A percentile compares a stretch with the other conserved stretches of the same genome.
Evolutionary conservation across 2,113 vertebrate genomes (phyloP).

Genomic region (Gambusia affinis): DNA sequence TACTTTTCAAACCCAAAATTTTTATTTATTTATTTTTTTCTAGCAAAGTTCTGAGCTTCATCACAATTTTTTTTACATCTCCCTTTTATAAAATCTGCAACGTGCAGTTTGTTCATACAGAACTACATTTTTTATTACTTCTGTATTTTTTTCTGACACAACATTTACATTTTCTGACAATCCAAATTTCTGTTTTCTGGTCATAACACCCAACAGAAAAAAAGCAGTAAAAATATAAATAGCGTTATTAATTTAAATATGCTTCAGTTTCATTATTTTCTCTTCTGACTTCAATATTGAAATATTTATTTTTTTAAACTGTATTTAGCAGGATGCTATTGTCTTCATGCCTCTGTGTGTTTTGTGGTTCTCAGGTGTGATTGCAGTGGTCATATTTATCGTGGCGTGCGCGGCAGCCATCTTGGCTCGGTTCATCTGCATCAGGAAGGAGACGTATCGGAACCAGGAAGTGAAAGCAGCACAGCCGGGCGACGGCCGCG

Average conservation of each 20-base stretch:
- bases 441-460: slow-evolving; percentile 85
- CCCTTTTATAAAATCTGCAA: no score
- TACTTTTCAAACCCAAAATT: no score
- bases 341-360: background rate
- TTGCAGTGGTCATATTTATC: slow-evolving; percentile 91
- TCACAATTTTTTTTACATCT: no score
- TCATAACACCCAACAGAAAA: no score
- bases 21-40: no score
- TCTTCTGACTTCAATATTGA: background rate
- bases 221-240: no score
- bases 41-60: no score
- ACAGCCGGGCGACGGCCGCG: slow-evolving; percentile 84
- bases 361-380: slow-evolving; percentile 82
- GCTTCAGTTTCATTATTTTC: background rate
- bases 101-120: no score
- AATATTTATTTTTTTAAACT: background rate
- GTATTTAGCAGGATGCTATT: background rate
- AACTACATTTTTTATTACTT: background rate
- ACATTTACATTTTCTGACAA: background rate
- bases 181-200: background rate
- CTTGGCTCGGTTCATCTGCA: slow-evolving; percentile 83
- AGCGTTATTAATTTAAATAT: background rate
- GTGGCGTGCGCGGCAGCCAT: slow-evolving; percentile 84
- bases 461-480: slow-evolving; percentile 85
- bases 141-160: background rate